phyloP scores from a whole-genome alignment of 1,140 invertebrate genomes.

The Rhagoletis zephyria region DNA sequence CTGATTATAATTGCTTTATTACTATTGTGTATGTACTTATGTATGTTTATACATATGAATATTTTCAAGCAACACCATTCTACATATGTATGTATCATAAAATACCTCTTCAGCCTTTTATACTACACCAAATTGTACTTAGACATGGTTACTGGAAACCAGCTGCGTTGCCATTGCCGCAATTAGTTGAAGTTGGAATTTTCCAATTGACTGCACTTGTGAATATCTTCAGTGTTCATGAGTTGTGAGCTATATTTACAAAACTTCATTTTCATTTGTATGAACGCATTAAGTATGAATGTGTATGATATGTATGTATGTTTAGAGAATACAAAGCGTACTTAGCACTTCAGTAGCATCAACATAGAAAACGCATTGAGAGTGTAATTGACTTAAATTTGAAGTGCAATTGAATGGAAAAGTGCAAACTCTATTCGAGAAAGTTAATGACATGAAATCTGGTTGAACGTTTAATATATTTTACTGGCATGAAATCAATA shows the following conservation, averaged over 20 bases:
- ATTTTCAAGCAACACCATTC: too few relatives aligned
- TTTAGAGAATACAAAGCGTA: too few relatives aligned
- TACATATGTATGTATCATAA: too few relatives aligned
- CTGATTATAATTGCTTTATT: too few relatives aligned
- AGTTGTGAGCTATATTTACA: not conserved
- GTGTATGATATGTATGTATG: not conserved
- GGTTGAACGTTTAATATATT: too few relatives aligned
- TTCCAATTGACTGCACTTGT: conserved; percentile 38
- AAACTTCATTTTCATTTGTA: not conserved
- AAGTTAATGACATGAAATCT: not conserved
- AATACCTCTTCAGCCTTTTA: too few relatives aligned
- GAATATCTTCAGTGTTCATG: not conserved
- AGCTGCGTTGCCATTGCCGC: not conserved
- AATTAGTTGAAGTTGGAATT: conserved; percentile 31
- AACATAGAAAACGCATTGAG: too few relatives aligned
- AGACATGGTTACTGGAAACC: not conserved
- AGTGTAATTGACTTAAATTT: not conserved
- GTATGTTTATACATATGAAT: too few relatives aligned
- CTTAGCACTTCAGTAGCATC: too few relatives aligned
- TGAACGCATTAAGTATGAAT: too few relatives aligned
- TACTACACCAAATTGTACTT: not conserved
- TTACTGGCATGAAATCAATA: too few relatives aligned
- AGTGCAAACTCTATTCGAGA: not conserved
- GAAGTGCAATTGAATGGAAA: not conserved
- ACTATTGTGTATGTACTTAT: too few relatives aligned